These are phyloP conservation scores for Ahaetulla prasina DNA, from an alignment of 2,113 vertebrate genomes.

Conservation along the genomic window DNA sequence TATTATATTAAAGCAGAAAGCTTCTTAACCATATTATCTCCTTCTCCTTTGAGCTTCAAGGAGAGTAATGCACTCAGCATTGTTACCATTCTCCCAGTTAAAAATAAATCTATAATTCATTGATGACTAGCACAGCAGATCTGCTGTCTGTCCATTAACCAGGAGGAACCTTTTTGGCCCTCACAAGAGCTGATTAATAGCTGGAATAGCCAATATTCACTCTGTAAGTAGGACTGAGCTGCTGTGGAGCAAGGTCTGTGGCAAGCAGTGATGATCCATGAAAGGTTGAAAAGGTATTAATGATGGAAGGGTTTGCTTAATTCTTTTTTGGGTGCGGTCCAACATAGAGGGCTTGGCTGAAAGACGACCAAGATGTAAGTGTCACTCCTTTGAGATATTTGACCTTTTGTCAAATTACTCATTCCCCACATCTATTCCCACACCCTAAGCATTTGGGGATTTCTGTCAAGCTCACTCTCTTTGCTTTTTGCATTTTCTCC, in stretches of 20 bases:
- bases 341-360: not conserved
- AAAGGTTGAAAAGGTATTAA: not conserved
- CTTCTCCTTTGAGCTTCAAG: not conserved
- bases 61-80: not conserved
- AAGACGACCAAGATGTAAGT: accelerated
- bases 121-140: not conserved
- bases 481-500: not conserved
- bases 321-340: not conserved
- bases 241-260: not conserved
- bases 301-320: not conserved
- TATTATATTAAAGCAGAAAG: not conserved
- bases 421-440: not conserved
- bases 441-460: not conserved
- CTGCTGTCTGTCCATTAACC: not conserved
- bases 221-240: not conserved
- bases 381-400: not conserved
- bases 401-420: not conserved
- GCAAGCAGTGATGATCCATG: not conserved
- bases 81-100: not conserved
- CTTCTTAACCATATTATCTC: not conserved
- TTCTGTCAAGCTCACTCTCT: not conserved
- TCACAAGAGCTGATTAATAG: accelerated
- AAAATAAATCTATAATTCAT: not conserved
- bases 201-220: not conserved
- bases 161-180: not conserved